Evolutionary conservation across 2,113 vertebrate species (phyloP).

Genomic region (Camelus bactrianus): DNA sequence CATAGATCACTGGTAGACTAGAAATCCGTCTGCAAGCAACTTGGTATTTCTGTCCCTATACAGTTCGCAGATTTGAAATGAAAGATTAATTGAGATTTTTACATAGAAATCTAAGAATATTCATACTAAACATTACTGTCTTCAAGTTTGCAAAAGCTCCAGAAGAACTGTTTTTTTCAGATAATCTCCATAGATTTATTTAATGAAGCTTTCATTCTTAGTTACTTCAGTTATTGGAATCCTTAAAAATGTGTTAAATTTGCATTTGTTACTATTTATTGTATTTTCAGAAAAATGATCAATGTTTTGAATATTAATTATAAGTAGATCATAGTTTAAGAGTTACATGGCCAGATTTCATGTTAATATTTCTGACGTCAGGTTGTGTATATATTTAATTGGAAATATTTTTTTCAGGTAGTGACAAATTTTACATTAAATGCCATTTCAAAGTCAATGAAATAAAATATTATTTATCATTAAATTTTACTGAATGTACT

Average conservation of each 20-base stretch:
- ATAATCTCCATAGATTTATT: background rate
- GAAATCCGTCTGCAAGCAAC: background rate
- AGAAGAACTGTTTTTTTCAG: background rate
- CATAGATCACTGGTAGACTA: background rate
- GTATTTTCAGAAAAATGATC: background rate
- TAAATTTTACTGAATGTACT: background rate
- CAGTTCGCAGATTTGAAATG: background rate
- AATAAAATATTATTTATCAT: background rate
- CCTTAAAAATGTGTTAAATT: background rate
- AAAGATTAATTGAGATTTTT: background rate
- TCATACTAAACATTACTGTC: background rate
- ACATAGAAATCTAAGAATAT: background rate
- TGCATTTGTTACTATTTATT: background rate
- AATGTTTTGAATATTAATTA: background rate
- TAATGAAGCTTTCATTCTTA: background rate
- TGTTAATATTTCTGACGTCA: background rate
- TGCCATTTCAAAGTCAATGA: background rate
- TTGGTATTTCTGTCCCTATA: background rate
- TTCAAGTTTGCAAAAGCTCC: background rate
- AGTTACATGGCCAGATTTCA: background rate
- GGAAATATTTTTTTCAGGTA: background rate
- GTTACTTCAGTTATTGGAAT: background rate
- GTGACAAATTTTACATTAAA: background rate
- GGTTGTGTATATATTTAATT: background rate
- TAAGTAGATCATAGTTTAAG: background rate